Evolutionary conservation across 2,888 invertebrate genomes (phyloP).

Genomic region (Machimus rusticus): DNA sequence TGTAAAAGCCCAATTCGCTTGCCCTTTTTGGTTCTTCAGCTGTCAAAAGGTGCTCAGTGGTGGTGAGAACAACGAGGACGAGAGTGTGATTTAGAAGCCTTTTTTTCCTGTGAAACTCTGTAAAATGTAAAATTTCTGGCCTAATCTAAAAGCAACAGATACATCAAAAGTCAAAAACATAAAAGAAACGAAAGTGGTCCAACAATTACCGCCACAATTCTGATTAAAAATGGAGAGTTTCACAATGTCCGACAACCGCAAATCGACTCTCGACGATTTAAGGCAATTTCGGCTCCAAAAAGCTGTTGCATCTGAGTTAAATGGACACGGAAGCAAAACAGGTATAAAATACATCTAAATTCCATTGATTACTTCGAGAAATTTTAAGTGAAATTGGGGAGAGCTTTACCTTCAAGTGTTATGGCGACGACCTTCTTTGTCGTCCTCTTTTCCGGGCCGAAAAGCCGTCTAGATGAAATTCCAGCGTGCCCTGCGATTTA

Average conservation of each 20-base stretch:
- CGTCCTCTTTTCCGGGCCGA: neutral
- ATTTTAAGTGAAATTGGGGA: neutral
- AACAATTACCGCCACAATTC: neutral
- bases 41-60: neutral
- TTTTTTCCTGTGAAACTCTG: neutral
- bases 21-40: neutral
- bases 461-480: neutral
- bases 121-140: constrained; percentile 2
- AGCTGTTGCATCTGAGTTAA: constrained; percentile 42
- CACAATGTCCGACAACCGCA: neutral
- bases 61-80: constrained; percentile 6
- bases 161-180: neutral
- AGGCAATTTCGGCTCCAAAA: constrained; percentile 59
- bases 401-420: neutral
- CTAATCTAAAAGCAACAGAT: neutral
- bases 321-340: neutral
- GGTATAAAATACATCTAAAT: neutral
- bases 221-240: neutral
- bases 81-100: neutral
- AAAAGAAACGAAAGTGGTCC: neutral
- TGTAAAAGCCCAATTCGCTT: neutral
- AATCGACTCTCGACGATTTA: constrained; percentile 56
- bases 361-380: neutral
- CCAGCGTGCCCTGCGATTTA: neutral
- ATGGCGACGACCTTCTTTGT: neutral